These are phyloP conservation scores for Eledona agricola DNA, from an alignment of 2,888 invertebrate genomes.

Conservation along the genomic window DNA sequence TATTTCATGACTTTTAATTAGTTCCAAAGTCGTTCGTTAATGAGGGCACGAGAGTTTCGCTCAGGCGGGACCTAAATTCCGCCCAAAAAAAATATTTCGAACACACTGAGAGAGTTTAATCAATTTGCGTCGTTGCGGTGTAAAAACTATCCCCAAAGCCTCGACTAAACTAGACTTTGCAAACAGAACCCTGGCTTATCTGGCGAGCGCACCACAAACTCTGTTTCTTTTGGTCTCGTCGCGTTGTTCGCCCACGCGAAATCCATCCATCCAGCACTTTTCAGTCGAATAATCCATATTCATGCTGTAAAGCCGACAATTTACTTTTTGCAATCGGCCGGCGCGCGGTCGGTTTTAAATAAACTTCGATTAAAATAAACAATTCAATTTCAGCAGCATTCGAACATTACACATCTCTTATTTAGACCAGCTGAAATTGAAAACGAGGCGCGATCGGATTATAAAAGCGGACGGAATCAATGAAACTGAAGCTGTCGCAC, in stretches of 20 bases:
- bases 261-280: constrained; percentile 28
- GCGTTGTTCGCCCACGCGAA: no score
- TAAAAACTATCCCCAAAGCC: no score
- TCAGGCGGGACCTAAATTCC: no score
- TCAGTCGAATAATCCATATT: constrained; percentile 36
- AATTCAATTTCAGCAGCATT: constrained; percentile 43
- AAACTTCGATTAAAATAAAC: constrained; percentile 41
- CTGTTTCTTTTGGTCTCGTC: no score
- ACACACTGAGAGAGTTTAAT: no score
- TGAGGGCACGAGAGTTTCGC: constrained; percentile 40
- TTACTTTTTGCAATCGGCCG: constrained; percentile 29
- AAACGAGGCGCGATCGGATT: constrained; percentile 35
- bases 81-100: no score
- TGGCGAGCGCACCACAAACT: no score
- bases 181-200: no score
- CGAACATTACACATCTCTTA: constrained; percentile 38
- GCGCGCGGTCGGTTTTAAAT: constrained; percentile 17
- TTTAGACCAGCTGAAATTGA: constrained; percentile 35
- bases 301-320: constrained; percentile 26
- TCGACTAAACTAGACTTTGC: no score
- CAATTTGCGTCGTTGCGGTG: no score
- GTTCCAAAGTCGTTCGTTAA: constrained; percentile 43
- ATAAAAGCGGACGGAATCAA: constrained; percentile 7
- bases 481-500: not conserved
- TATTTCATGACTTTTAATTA: constrained; percentile 41